phyloP scores from a whole-genome alignment of 2,888 invertebrate species.

The Zygaena filipendulae region DNA sequence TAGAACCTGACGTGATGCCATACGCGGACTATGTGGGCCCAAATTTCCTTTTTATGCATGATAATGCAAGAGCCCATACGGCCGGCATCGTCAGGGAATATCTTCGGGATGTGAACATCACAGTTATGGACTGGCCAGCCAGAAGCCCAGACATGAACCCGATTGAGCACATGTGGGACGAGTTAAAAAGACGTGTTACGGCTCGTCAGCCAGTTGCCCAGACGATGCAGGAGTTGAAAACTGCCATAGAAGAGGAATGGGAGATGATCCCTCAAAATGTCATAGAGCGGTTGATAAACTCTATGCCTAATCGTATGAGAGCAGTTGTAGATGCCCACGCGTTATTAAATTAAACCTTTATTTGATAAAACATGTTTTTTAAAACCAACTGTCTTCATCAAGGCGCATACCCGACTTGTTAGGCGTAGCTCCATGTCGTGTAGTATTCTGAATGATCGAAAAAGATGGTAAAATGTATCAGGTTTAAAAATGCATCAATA shows the following conservation, averaged over 20 bases:
- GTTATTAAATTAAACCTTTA: constrained; percentile 3
- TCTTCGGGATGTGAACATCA: no score
- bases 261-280: constrained; percentile 2
- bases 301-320: constrained; percentile 5
- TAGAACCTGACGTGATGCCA: background rate
- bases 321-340: constrained; percentile 4
- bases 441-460: no score
- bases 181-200: constrained; percentile 2
- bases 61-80: constrained; percentile 1
- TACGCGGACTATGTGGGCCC: background rate
- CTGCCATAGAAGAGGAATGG: constrained; percentile 2
- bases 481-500: no score
- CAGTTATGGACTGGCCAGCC: no score
- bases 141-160: constrained; percentile 5
- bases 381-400: background rate
- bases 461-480: no score
- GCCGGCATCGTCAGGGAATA: no score
- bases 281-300: constrained; percentile 1
- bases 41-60: no score
- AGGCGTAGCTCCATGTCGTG: constrained; percentile 1
- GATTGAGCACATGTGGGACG: constrained; percentile 6
- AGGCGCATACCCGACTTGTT: constrained; percentile 2
- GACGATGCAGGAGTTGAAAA: constrained; percentile 6
- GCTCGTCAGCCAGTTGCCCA: constrained; percentile 5
- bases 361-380: no score